Evolutionary conservation across 2,113 vertebrate species (phyloP).

Genomic region (Pseudorasbora parva): DNA sequence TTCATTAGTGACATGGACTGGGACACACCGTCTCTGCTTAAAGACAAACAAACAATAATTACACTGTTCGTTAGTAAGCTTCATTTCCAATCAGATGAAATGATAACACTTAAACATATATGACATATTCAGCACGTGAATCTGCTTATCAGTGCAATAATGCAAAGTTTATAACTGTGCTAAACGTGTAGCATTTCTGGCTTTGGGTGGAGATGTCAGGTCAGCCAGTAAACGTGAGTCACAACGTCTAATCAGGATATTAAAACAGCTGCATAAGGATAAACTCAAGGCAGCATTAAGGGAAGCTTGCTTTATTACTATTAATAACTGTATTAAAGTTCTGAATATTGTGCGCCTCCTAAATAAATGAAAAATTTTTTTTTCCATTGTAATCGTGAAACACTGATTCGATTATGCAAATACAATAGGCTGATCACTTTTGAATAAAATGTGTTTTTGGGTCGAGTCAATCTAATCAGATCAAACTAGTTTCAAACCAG

Average conservation of each 20-base stretch:
- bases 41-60: background rate
- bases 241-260: background rate
- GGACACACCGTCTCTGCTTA: background rate
- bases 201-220: background rate
- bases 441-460: background rate
- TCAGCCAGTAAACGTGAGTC: background rate
- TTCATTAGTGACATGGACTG: background rate
- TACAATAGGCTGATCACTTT: background rate
- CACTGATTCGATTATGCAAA: background rate
- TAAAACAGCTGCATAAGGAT: background rate
- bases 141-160: background rate
- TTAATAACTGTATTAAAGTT: background rate
- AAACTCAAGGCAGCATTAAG: background rate
- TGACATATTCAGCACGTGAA: background rate
- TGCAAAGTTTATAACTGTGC: background rate
- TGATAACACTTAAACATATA: background rate
- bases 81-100: background rate
- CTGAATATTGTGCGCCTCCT: background rate
- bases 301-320: background rate
- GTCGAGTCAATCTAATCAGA: background rate
- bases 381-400: slow-evolving; percentile 1
- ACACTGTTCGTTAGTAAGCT: background rate
- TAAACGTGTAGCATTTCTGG: background rate
- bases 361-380: background rate
- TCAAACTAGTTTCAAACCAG: slow-evolving; percentile 10